Percentiles rank a stretch among this genome's conserved stretches.
Conservation (phyloP, 2,797 vertebrate genomes). For the Peromyscus attwateri region DNA sequence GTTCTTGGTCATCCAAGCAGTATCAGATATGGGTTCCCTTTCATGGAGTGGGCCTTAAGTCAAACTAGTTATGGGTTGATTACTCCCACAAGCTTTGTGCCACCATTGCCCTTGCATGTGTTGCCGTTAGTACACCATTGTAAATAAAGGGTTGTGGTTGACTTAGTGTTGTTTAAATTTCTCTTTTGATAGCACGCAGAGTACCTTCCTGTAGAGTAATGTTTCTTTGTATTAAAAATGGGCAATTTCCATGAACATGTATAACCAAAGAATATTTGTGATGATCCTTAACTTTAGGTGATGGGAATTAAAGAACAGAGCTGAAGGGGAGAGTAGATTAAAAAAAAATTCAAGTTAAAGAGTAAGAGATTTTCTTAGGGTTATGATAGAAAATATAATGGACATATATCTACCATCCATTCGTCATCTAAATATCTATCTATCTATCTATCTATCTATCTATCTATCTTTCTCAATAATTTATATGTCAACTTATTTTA, state of each 20-base stretch:
- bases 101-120: not conserved
- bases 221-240: conserved; percentile 2
- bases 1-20: not conserved
- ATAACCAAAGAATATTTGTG: not conserved
- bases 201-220: not conserved
- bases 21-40: not conserved
- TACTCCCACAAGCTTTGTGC: not conserved
- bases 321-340: not conserved
- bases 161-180: not conserved
- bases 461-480: not conserved
- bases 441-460: not conserved
- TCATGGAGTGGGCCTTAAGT: not conserved
- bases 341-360: conserved; percentile 48
- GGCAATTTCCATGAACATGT: not conserved
- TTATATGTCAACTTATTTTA: not conserved
- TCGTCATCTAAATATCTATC: too few relatives aligned
- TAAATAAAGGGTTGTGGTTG: not conserved
- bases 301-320: conserved; percentile 22
- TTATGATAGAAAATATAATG: not conserved
- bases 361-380: not conserved
- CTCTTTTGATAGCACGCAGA: not conserved
- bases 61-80: not conserved
- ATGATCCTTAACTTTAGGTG: not conserved
- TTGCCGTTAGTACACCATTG: not conserved
- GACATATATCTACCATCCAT: not conserved